Percentiles rank a stretch among this genome's conserved stretches.
Conservation (phyloP, 2,888 invertebrate genomes). For the Hypolimnas misippus region DNA sequence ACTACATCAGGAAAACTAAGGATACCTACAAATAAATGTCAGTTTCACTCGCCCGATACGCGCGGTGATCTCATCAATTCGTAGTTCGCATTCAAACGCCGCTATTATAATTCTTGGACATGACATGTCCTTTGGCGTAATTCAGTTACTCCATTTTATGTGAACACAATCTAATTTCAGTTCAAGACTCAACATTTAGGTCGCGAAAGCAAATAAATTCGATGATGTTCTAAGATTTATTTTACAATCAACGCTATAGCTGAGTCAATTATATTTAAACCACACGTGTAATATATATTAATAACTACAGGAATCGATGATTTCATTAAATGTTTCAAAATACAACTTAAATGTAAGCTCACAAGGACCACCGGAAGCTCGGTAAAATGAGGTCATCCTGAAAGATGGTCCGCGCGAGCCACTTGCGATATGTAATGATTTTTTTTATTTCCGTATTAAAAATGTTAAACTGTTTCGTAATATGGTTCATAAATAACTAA, state of each 20-base stretch:
- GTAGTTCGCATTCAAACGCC: slow-evolving; percentile 51
- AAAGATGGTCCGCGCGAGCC: slow-evolving; percentile 30
- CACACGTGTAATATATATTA: background rate
- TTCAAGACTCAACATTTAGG: slow-evolving; percentile 66
- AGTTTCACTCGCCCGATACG: slow-evolving; percentile 44
- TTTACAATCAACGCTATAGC: background rate
- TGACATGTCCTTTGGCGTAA: slow-evolving; percentile 76
- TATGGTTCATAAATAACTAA: background rate
- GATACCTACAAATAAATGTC: slow-evolving; percentile 15
- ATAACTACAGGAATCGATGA: slow-evolving; percentile 22
- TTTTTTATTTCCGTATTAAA: background rate
- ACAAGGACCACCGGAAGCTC: slow-evolving; percentile 34
- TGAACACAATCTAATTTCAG: slow-evolving; percentile 71
- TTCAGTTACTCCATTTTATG: slow-evolving; percentile 56
- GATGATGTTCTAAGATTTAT: background rate
- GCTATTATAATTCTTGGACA: slow-evolving; percentile 70
- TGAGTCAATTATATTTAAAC: background rate
- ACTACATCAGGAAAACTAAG: slow-evolving; percentile 1
- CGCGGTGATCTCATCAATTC: slow-evolving; percentile 66
- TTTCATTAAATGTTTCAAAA: slow-evolving; percentile 18
- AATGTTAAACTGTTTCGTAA: background rate
- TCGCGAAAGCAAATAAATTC: slow-evolving; percentile 46
- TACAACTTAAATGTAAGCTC: slow-evolving; percentile 9
- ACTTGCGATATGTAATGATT: background rate
- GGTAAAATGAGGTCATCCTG: slow-evolving; percentile 35